Base-by-base conservation (phyloP, 2,797 vertebrate species). In the Megalops cyprinoides region DNA sequence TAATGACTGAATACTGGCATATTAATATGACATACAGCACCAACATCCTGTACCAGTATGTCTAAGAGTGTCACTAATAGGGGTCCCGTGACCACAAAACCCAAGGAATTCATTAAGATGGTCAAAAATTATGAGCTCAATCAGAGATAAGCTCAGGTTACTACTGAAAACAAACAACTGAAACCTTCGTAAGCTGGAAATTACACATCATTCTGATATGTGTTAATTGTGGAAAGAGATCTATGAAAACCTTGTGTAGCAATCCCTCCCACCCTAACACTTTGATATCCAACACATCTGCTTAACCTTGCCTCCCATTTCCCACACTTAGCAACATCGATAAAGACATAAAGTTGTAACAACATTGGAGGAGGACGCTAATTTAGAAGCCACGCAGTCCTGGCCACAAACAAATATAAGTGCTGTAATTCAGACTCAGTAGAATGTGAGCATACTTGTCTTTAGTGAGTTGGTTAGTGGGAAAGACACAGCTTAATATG, bases 41-140 rank as follows among this genome's bases (percentile, higher is more conserved):
- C 1, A 39, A 8, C 34, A 9, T 39, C 69, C 37, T 69, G 65
- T 42, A 42, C 37, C 65, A 39, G 28, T 20, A 9, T 42, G 65
- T 42, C 39, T 69, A 69, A 23, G 34, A 18, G 44, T 69, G 20
- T 9, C 39, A 69, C 69, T 39, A 69, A 69, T 69, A n/a, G n/a
- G n/a, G n/a, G 34, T n/a, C 65, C 44, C 65, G 44, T 44, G 65
- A 69, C 20, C 65, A 69, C 37, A 67, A 37, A 42, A 69, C 39
- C 65, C 39, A 8, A 5, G 20, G 65, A 42, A 42, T 42, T 8
- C 39, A 44, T 69, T 20, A 18, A 2, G 7, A 4, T 15, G 6
- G 23, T 23, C 37, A 69, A 23, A n/a, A n/a, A n/a, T n/a, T n/a
- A n/a, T n/a, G n/a, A n/a, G n/a, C n/a, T n/a, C n/a, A n/a, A n/a